phyloP scores from a whole-genome alignment of 30 jellyfish, hydroid and myxozoan genomes.

The Clytia hemisphaerica region DNA sequence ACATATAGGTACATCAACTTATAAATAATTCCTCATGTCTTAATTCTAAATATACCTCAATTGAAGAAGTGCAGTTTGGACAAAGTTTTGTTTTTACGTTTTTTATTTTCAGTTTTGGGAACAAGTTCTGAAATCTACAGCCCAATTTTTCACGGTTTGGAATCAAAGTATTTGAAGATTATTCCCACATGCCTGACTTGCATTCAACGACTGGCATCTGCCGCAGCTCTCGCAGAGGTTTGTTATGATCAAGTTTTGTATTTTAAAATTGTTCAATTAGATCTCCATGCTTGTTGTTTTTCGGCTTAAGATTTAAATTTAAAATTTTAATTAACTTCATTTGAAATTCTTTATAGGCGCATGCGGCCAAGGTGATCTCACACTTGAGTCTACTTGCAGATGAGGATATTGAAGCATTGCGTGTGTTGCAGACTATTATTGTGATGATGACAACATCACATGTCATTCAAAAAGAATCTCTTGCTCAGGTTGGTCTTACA shows the following conservation, averaged over 20 bases:
- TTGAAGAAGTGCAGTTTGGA: too few relatives aligned
- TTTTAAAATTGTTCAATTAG: neutral
- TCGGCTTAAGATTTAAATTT: neutral
- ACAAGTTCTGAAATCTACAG: slow-evolving; percentile 72
- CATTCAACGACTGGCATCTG: slow-evolving; percentile 72
- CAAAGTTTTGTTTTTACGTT: too few relatives aligned
- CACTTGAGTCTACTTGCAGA: slow-evolving; percentile 66
- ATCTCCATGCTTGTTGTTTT: neutral
- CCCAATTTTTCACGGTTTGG: slow-evolving; percentile 83
- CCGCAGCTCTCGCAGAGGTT: slow-evolving; percentile 89
- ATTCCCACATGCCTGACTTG: slow-evolving; percentile 81
- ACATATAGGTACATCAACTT: too few relatives aligned
- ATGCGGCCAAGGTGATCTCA: slow-evolving; percentile 72
- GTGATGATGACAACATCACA: slow-evolving; percentile 80
- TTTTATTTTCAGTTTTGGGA: slow-evolving; percentile 51
- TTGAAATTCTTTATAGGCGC: slow-evolving; percentile 30
- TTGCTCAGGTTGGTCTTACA: slow-evolving; percentile 64
- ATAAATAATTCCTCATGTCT: too few relatives aligned
- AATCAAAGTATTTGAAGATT: slow-evolving; percentile 67
- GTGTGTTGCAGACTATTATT: slow-evolving; percentile 74
- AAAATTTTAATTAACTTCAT: neutral
- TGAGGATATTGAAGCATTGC: slow-evolving; percentile 75
- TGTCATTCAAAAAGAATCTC: slow-evolving; percentile 73
- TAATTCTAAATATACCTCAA: too few relatives aligned
- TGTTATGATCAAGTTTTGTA: neutral